Base-by-base conservation (phyloP, 2,888 invertebrate genomes). In the Eristalis pertinax region DNA sequence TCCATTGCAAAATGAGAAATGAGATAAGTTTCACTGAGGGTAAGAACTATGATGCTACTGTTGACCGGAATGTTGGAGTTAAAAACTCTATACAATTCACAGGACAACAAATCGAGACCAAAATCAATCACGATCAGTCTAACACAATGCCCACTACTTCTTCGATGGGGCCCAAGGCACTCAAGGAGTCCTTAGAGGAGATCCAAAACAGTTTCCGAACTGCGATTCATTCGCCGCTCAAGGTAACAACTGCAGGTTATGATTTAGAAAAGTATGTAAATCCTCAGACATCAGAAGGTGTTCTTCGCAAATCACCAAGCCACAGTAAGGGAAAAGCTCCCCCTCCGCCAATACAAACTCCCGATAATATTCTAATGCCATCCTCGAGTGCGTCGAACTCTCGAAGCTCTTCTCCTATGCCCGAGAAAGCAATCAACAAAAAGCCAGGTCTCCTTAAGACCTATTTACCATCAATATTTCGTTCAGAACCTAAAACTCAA, bases 321-420 rank as follows among this genome's bases (percentile, higher is more conserved):
- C 93, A 93, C 83, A 90, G 90, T 24, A 93, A 93, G 82, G 93
- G 93, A 2, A 91, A 90, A 76, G 93, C 93, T 22, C 90, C 93
- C 2, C 90, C 90, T 5, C 93, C 92, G 0, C 89, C 92, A 70
- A 80, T 89, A 26, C 86, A 67, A 22, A 13, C 41, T 62, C 75
- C 82, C 79, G 73, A 84, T 7, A 81, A 82, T 89, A n/a, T 68
- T 62, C 56, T 72, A 58, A 60, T 70, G 70, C 26, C 79, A 82
- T n/a, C 87, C 73, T 88, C 75, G 86, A 89, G 26, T n/a, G 64
- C 65, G 11, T 67, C 83, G 35, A 80, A 64, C 56, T 86, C 78
- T 22, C 78, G 81, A 11, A 82, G 85, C 19, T 22, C 78, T 13
- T 85, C 85, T 58, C 85, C 86, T 32, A 58, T 86, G 80, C 81